phyloP scores from a whole-genome alignment of 92 coral and sea anemone genomes.

The Meandrina meandrites region DNA sequence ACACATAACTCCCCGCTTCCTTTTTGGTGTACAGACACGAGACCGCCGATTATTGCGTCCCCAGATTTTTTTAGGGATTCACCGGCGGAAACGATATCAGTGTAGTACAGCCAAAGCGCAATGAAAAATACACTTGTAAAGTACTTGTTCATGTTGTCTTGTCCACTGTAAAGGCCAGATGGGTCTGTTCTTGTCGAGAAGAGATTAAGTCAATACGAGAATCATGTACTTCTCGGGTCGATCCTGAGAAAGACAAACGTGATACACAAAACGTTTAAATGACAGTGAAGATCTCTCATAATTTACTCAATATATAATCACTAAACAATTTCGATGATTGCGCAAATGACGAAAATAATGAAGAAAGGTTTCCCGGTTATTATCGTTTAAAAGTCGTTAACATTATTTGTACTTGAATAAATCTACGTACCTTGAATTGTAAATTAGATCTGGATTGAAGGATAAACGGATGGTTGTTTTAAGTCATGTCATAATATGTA shows the following conservation, averaged over 20 bases:
- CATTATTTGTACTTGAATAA: conserved; percentile 4
- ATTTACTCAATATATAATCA: conserved; percentile 19
- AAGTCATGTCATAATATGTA: background rate
- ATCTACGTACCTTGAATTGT: conserved; percentile 18
- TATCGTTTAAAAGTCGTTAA: background rate
- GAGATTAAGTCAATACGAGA: background rate
- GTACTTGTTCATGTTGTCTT: conserved; percentile 2
- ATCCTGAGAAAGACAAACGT: conserved; percentile 9
- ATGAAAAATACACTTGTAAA: background rate
- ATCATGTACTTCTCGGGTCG: background rate
- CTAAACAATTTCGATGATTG: conserved; percentile 17
- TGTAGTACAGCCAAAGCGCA: background rate
- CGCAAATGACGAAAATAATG: conserved; percentile 4
- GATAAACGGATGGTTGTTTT: background rate
- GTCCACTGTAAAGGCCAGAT: background rate
- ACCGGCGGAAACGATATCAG: conserved; percentile 14
- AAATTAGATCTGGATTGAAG: background rate
- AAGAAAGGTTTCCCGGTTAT: conserved; percentile 7
- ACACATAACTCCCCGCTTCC: conserved; percentile 33
- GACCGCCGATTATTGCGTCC: conserved; percentile 35
- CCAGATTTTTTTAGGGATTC: conserved; percentile 31
- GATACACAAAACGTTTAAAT: background rate
- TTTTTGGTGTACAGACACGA: conserved; percentile 32
- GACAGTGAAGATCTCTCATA: background rate
- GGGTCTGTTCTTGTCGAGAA: background rate